Evolutionary conservation across 2,797 vertebrate genomes (phyloP), one percentile per base, ranked within the genome.

Genomic region (Crossoptilon crossoptilon): DNA sequence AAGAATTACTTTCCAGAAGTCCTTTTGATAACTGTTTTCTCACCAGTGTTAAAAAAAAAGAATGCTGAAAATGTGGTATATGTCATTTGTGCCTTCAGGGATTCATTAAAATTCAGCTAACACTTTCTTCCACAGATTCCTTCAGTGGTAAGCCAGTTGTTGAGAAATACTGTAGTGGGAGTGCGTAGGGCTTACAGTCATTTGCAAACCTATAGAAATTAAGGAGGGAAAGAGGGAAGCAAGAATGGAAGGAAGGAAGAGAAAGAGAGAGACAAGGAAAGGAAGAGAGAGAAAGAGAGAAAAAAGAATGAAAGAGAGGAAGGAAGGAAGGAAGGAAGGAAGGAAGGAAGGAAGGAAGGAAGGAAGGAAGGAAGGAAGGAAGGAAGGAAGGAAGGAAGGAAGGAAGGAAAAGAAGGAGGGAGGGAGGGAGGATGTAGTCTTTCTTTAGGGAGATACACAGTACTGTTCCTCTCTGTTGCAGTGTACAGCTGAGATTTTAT

Each of bases 11-110:
- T 92, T 76, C 72, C 80, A 73, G 51, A 91, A 90, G 55, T 83
- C 37, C 46, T 91, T 81, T 85, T 93, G 68, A 85, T 66, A 87
- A 44, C 56, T 82, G 55, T 66, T 91, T 94, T 79, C 76, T 91
- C 64, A 26, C 29, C 1, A 0, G 46, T 44, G 46, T 59, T 41
- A 21, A 10, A n/a, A 80, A 79, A 72, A 76, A 81, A 39, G 5
- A n/a, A 63, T 63, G 17, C 67, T 87, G 79, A 78, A 89, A 81
- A 63, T 51, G 55, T 88, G 83, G 67, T 69, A 49, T 62, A 48
- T 85, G 46, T 73, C 46, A 82, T 79, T 87, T 79, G 24, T 90
- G 56, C 67, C 88, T 70, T 66, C 69, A 53, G 72, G 91, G 56
- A 70, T 87, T 87, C 76, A 58, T 88, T 90, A 75, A 66, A 76